Percentiles rank a stretch among this genome's conserved stretches.
These are phyloP conservation scores for Caenorhabditis sp. DNA, from an alignment of 2,888 invertebrate genomes.

Conservation along the genomic window DNA sequence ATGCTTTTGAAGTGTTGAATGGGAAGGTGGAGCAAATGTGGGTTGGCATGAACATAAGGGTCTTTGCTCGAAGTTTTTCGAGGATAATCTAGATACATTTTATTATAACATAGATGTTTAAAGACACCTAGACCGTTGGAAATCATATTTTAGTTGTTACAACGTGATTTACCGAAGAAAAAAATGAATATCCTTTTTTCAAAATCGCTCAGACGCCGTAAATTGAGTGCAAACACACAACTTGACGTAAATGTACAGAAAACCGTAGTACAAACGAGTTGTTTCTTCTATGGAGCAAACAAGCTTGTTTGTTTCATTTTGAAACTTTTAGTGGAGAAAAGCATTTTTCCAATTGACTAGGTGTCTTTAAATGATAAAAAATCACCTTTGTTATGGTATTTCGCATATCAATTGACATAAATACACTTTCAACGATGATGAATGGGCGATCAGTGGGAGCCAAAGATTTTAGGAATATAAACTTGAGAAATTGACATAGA, in stretches of 20 bases:
- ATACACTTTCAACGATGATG: slow-evolving; percentile 87
- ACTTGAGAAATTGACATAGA: slow-evolving; percentile 1
- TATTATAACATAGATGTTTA: neutral
- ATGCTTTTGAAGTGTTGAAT: slow-evolving; percentile 82
- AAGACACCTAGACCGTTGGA: neutral
- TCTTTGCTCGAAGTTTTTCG: slow-evolving; percentile 73
- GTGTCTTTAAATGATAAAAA: neutral
- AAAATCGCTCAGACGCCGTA: too few relatives aligned
- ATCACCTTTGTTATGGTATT: slow-evolving; percentile 79
- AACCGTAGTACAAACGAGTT: too few relatives aligned
- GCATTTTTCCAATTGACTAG: neutral
- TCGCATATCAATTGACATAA: slow-evolving; percentile 83
- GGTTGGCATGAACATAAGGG: slow-evolving; percentile 83
- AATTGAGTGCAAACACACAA: too few relatives aligned
- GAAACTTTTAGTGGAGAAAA: too few relatives aligned
- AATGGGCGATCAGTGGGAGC: slow-evolving; percentile 91
- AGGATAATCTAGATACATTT: slow-evolving; percentile 17
- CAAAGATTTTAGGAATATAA: slow-evolving; percentile 78
- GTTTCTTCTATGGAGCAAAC: too few relatives aligned
- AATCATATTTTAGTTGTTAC: too few relatives aligned
- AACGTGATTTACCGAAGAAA: too few relatives aligned
- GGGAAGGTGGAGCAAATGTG: slow-evolving; percentile 86
- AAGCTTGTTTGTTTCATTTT: too few relatives aligned
- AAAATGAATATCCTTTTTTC: too few relatives aligned
- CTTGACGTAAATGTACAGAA: too few relatives aligned